phyloP scores from a whole-genome alignment of 2,797 vertebrate species.

The Acanthurus leucopareius region DNA sequence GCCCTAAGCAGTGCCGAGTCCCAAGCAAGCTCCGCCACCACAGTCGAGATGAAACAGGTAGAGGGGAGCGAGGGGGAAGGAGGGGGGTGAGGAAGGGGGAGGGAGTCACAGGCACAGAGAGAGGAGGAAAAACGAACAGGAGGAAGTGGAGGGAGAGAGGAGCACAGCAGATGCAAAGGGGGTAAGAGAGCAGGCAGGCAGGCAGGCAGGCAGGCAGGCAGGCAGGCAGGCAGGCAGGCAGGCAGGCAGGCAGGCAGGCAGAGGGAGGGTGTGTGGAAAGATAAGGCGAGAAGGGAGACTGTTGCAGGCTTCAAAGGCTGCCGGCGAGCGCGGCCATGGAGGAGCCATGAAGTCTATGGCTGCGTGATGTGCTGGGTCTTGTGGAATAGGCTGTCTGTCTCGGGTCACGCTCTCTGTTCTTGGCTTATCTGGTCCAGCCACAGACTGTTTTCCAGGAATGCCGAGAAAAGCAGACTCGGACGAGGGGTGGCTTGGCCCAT shows the following conservation, averaged over 20 bases:
- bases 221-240: slow-evolving; percentile 45
- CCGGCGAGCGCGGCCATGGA: slow-evolving; percentile 64
- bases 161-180: slow-evolving; percentile 63
- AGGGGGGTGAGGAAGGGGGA: not conserved
- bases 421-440: slow-evolving; percentile 82
- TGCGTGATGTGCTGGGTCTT: slow-evolving; percentile 62
- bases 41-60: slow-evolving; percentile 82
- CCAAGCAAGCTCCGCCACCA: slow-evolving; percentile 69
- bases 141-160: slow-evolving; percentile 53
- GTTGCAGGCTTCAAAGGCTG: slow-evolving; percentile 81
- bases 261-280: slow-evolving; percentile 70
- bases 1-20: slow-evolving; percentile 81
- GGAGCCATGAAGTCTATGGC: slow-evolving; percentile 77
- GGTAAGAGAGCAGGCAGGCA: slow-evolving; percentile 51
- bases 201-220: slow-evolving; percentile 8
- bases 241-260: slow-evolving; percentile 22
- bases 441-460: slow-evolving; percentile 79
- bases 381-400: slow-evolving; percentile 65
- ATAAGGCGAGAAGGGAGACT: slow-evolving; percentile 74
- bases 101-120: slow-evolving; percentile 53
- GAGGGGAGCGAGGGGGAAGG: slow-evolving; percentile 37
- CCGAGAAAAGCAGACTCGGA: slow-evolving; percentile 56
- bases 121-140: slow-evolving; percentile 55
- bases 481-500: slow-evolving; percentile 66
- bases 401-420: slow-evolving; percentile 78